These are phyloP conservation scores for Melanargia galathea DNA, from an alignment of 2,888 invertebrate species.

Conservation along the genomic window DNA sequence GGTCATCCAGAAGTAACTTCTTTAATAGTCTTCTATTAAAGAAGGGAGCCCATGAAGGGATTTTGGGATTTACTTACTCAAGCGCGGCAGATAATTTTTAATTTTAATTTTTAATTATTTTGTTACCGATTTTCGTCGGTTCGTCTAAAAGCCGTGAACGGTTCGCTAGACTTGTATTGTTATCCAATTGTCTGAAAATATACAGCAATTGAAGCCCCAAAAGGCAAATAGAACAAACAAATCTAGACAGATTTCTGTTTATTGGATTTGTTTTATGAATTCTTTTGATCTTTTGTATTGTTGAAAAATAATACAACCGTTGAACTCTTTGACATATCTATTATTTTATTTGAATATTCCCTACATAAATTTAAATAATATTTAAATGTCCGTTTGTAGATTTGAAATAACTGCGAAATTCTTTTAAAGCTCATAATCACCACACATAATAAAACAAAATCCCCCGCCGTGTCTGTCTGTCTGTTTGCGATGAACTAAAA, in stretches of 20 bases:
- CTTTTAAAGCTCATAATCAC: not conserved
- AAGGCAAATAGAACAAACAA: not conserved
- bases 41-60: too few species aligned
- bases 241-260: not conserved
- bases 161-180: conserved; percentile 26
- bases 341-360: not conserved
- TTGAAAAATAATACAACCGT: not conserved
- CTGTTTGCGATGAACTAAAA: too few species aligned
- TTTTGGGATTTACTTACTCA: too few species aligned
- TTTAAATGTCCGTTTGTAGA: too few species aligned
- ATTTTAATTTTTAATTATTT: conserved; percentile 18
- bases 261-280: not conserved
- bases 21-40: too few species aligned
- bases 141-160: conserved; percentile 20
- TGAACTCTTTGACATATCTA: not conserved
- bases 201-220: not conserved
- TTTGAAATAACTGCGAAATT: too few species aligned
- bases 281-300: not conserved
- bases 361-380: too few species aligned
- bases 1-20: too few species aligned
- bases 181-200: conserved; percentile 13
- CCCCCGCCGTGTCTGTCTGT: too few species aligned
- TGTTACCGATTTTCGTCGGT: conserved; percentile 12
- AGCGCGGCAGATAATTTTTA: too few species aligned
- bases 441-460: too few species aligned